Base-by-base conservation (phyloP, 2,888 invertebrate species). In the Euspilapteryx auroguttella region DNA sequence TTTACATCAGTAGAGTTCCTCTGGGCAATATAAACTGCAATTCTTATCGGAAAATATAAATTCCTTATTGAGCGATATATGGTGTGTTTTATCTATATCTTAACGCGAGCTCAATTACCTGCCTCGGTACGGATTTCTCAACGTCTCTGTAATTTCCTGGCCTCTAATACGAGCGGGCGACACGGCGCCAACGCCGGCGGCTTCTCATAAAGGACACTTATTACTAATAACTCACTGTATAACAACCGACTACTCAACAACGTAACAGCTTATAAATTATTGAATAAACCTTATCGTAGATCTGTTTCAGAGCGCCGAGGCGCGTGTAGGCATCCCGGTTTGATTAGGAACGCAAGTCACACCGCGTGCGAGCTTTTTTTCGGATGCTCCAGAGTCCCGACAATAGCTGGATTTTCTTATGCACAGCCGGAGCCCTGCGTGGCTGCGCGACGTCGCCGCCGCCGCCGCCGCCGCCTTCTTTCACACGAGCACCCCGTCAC, bases 81-180 rank as follows among this genome's bases (percentile, higher is more conserved):
- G 8, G 17, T 5, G 5, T 17, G 17, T 17, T 17, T 17, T 17
- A 17, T 17, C 17, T 17, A 17, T 6, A 8, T 8, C 17, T 17
- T 6, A n/a, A 42, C 10, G 29, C 14, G 24, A 24, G 31, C 32
- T 29, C 27, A 32, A 34, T 34, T 28, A 31, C 28, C 35, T 33
- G 27, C 30, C 44, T 53, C 55, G 47, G 56, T 59, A 63, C 12
- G 20, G 29, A 24, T 29, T 29, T 59, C 52, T 57, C 49, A 52
- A 49, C 52, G 58, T 53, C 52, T 55, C 51, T 66, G 56, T 64
- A 68, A 73, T 71, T 73, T 65, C 57, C 61, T 29, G 24, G 24
- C 55, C 59, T 59, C 55, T 65, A 61, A 63, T 61, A 49, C 50
- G 61, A 57, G 49, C 51, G 59, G 51, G 65, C 59, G 62, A 52